Evolutionary conservation across 1,140 invertebrate genomes (phyloP), one percentile per base, ranked within the genome.

Genomic region (Tribolium castaneum): DNA sequence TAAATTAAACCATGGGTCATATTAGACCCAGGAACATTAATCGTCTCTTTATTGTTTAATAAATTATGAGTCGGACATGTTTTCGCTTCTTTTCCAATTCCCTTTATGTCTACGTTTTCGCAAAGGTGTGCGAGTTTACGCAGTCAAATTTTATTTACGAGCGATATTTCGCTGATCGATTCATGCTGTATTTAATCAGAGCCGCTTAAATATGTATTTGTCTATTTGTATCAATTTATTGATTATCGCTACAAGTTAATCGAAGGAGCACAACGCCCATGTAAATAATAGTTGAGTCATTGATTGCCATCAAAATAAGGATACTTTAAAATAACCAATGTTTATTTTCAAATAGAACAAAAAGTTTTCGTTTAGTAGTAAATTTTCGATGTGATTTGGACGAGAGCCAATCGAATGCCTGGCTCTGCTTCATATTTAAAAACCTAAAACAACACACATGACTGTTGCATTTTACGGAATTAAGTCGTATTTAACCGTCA

Each of bases 1-100:
- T 75, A 75, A 75, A 75, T 75, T 75, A 75, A 75, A 75, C 73
- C 54, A 59, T 59, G 52, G 73, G 73, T 75, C 73, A 75, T 75
- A 66, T 66, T 66, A 66, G 30, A 30, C 9, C 59, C 30, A 66
- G 25, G 16, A 39, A 66, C 59, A 66, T 66, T 35, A 66, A 66
- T 66, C 59, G 59, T 66, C 59, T 66, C 25, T 66, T 66, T 66
- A 66, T 66, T 66, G 59, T 66, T 66, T 66, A 34, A 66, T 66
- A 66, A 66, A 66, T 66, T 66, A 66, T 66, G 25, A 34, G 30
- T n/a, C 30, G 3, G 30, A 66, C 59, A 30, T 66, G 59, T 66
- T 66, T 66, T 35, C 25, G 25, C 34, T 66, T 39, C 30, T 66
- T 66, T 39, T 39, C 25, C 10, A 34, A 12, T 30, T 25, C 54